Percentiles rank a stretch among this genome's conserved stretches.
Conservation (phyloP, 2,113 vertebrate species). For the human region DNA sequence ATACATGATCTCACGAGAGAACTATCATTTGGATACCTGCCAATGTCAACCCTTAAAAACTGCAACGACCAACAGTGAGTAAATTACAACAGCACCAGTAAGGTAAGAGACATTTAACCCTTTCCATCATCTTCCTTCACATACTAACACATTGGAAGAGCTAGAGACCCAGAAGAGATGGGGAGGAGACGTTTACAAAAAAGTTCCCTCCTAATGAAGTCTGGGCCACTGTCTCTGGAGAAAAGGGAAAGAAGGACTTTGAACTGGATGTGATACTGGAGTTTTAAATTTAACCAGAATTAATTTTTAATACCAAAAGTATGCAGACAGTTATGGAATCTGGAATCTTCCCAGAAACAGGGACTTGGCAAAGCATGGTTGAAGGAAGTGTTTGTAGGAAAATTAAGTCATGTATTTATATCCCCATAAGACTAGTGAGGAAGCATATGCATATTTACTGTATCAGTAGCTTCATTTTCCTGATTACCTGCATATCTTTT, state of each 20-base stretch:
- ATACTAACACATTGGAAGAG: background rate
- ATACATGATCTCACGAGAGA: background rate
- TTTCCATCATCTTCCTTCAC: background rate
- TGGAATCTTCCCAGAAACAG: background rate
- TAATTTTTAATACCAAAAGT: constrained; percentile 15
- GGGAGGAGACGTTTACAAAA: background rate
- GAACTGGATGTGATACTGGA: background rate
- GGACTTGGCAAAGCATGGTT: background rate
- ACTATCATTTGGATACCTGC: background rate
- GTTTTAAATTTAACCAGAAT: constrained; percentile 22
- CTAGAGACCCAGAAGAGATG: background rate
- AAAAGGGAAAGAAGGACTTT: background rate
- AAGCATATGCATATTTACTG: background rate
- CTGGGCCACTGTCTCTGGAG: background rate
- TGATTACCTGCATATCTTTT: constrained; percentile 1
- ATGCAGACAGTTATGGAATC: constrained; percentile 43
- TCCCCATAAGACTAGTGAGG: background rate
- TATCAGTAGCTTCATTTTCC: background rate
- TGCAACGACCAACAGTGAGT: background rate
- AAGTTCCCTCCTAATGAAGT: background rate
- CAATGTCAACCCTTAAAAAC: background rate
- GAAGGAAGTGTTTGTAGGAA: background rate
- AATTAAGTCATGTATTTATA: background rate
- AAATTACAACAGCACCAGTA: background rate
- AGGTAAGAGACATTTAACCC: background rate